Percentiles rank a stretch among this genome's conserved stretches.
Conservation (phyloP, 2,113 vertebrate species). For the Scomber colias region DNA sequence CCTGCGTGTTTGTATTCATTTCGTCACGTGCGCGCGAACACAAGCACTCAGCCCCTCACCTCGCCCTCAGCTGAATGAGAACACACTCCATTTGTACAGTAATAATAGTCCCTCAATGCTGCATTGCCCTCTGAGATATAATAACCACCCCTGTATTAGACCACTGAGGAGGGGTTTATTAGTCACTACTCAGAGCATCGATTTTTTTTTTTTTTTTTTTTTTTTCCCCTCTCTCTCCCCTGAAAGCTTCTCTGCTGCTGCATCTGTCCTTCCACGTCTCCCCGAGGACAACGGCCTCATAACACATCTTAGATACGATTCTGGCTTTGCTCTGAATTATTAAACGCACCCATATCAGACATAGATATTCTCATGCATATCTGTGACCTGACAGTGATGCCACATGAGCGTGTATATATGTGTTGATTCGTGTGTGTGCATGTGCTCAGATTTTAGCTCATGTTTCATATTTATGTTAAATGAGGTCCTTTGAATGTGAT, state of each 20-base stretch:
- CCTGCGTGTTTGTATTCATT: conserved; percentile 7
- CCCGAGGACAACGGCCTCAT: conserved; percentile 60
- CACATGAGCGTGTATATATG: neutral
- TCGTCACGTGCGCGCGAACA: conserved; percentile 42
- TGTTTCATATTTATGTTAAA: conserved; percentile 37
- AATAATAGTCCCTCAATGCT: conserved; percentile 57
- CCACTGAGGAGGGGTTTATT: conserved; percentile 61
- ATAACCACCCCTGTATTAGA: conserved; percentile 57
- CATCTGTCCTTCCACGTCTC: conserved; percentile 63
- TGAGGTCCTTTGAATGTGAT: conserved; percentile 30
- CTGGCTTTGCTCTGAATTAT: conserved; percentile 71
- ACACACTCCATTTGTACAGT: conserved; percentile 60
- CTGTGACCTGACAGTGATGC: conserved; percentile 11
- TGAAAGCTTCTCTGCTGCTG: conserved; percentile 47
- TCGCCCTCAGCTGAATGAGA: conserved; percentile 38
- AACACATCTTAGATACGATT: conserved; percentile 62
- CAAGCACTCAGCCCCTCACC: conserved; percentile 45
- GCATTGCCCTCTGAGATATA: conserved; percentile 56
- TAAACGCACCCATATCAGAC: conserved; percentile 70
- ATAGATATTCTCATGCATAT: conserved; percentile 64
- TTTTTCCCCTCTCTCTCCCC: conserved; percentile 6
- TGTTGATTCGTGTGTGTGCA: neutral
- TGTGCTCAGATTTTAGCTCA: conserved; percentile 37
- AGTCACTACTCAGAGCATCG: conserved; percentile 61
- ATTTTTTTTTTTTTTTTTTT: conserved; percentile 47